These are phyloP conservation scores for Mesitornis unicolor DNA, from an alignment of 2,113 vertebrate species.

Conservation along the genomic window DNA sequence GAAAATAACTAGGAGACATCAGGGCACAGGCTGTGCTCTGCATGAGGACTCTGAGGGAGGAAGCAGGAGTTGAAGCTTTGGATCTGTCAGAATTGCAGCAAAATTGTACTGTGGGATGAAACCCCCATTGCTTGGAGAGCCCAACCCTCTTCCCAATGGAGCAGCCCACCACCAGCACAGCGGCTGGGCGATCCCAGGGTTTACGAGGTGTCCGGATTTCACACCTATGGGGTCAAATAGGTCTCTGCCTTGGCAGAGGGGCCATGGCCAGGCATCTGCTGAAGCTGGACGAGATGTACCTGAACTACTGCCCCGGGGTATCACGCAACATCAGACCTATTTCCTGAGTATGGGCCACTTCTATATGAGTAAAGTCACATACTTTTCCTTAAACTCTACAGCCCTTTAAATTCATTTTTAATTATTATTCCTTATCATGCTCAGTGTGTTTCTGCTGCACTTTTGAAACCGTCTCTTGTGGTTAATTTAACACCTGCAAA, in stretches of 20 bases:
- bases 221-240: neutral
- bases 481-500: slow-evolving; percentile 68
- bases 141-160: neutral
- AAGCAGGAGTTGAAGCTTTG: neutral
- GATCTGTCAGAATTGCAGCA: neutral
- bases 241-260: neutral
- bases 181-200: neutral
- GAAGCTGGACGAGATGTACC: neutral
- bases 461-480: slow-evolving; percentile 38
- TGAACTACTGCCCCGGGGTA: neutral
- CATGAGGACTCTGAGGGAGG: neutral
- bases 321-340: neutral
- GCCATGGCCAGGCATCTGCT: neutral
- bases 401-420: slow-evolving; percentile 31
- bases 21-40: neutral
- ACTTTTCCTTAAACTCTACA: neutral
- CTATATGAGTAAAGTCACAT: neutral
- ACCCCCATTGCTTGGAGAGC: neutral
- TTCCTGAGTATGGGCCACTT: neutral
- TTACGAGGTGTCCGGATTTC: neutral
- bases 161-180: neutral
- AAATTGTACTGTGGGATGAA: neutral
- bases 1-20: neutral
- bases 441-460: slow-evolving; percentile 31
- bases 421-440: slow-evolving; percentile 58